A percentile compares a stretch with the other conserved stretches of the same genome.
Conservation (phyloP, 2,888 invertebrate genomes). For the Melanostoma scalare region DNA sequence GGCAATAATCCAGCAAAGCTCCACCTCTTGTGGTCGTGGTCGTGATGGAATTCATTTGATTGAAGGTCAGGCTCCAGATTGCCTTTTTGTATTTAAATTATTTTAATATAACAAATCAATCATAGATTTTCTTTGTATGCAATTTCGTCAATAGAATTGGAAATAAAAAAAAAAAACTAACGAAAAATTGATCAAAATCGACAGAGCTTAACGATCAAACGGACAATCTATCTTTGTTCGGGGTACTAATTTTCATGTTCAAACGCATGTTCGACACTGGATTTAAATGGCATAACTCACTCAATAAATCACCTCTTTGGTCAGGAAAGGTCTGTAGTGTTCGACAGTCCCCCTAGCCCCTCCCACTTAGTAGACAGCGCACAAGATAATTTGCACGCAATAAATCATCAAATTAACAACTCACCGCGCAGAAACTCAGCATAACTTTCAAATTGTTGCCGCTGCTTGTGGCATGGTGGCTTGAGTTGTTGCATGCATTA, state of each 20-base stretch:
- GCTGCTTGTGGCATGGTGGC: conserved; percentile 34
- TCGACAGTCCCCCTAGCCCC: background rate
- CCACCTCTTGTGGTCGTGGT: conserved; percentile 59
- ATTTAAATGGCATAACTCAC: conserved; percentile 71
- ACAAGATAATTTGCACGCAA: conserved; percentile 73
- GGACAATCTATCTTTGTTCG: conserved; percentile 52
- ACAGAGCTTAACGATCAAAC: conserved; percentile 44
- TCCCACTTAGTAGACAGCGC: conserved; percentile 25
- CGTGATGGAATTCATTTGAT: conserved; percentile 56
- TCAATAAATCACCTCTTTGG: conserved; percentile 70
- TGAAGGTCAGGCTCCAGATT: conserved; percentile 61
- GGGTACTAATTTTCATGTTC: conserved; percentile 59
- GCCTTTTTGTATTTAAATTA: conserved; percentile 40
- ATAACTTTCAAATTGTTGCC: conserved; percentile 65
- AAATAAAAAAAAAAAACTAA: conserved; percentile 29
- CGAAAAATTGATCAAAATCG: conserved; percentile 37
- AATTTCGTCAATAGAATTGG: conserved; percentile 69
- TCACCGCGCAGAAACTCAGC: conserved; percentile 63
- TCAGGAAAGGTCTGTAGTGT: conserved; percentile 19
- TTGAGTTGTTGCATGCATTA: conserved; percentile 24
- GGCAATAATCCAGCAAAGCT: conserved; percentile 70
- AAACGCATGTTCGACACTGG: conserved; percentile 64
- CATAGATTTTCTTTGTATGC: conserved; percentile 39
- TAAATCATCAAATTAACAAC: conserved; percentile 73
- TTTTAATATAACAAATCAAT: conserved; percentile 49